phyloP scores from a whole-genome alignment of 2,113 vertebrate genomes.

The Gallinago paraguaiae region DNA sequence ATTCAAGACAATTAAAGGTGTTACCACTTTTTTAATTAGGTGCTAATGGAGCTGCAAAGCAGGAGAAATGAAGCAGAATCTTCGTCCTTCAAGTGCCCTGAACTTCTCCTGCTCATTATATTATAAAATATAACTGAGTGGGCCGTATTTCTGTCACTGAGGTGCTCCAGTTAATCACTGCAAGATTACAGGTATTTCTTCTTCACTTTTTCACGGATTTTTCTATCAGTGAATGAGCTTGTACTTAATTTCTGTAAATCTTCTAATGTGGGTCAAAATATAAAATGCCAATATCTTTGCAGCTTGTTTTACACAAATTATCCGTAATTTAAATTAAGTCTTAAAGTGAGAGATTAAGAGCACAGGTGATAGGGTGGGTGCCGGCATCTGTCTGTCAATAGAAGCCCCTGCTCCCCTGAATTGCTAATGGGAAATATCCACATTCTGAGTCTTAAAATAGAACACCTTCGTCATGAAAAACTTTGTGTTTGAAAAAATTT shows the following conservation, averaged over 20 bases:
- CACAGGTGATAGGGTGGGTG: not conserved
- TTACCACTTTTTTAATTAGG: not conserved
- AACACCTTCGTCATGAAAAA: not conserved
- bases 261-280: not conserved
- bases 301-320: not conserved
- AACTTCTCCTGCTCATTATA: not conserved
- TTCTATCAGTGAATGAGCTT: not conserved
- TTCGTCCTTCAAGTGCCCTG: not conserved
- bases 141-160: not conserved
- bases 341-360: not conserved
- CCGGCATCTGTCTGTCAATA: not conserved
- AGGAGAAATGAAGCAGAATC: not conserved
- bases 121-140: not conserved
- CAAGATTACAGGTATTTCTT: not conserved
- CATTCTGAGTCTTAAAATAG: not conserved
- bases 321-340: not conserved
- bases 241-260: not conserved
- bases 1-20: not conserved
- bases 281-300: not conserved
- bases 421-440: not conserved
- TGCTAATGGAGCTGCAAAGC: not conserved
- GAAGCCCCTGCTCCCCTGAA: not conserved
- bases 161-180: not conserved
- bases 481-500: not conserved
- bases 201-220: not conserved